Evolutionary conservation across 1,140 invertebrate species (phyloP), one percentile per base, ranked within the genome.

Genomic region (Mesaphorura yosii): DNA sequence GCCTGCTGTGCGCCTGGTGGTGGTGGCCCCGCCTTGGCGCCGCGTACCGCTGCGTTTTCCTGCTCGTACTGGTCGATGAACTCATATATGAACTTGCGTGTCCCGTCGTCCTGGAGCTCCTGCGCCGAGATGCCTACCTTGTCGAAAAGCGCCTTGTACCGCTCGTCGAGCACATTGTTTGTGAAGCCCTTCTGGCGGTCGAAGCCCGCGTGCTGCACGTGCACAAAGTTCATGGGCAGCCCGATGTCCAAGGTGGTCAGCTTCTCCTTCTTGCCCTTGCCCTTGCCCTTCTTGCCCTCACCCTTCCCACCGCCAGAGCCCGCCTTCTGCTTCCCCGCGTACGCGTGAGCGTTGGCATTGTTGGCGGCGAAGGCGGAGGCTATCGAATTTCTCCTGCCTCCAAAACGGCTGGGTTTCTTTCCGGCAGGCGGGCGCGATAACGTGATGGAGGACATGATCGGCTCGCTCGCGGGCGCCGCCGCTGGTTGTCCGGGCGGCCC

Each of bases 201-300:
- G 31, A 34, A n/a, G 10, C 31, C 31, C n/a, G 31, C 31, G n/a
- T 34, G 31, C n/a, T 10, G n/a, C 10, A 34, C 31, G n/a, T 10
- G 10, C 10, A 10, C 10, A 34, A 34, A 34, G n/a, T 34, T n/a
- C n/a, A n/a, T 34, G 10, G 31, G 31, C 10, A 34, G 31, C 10
- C 31, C 31, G n/a, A 34, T 34, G 31, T 34, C 31, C 10, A 10
- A 10, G 10, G 10, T 34, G 31, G 31, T 34, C 31, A 34, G n/a
- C 31, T 10, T n/a, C 72, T 66, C 79, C 78, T 48, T 76, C 75
- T 57, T 58, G 64, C 73, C 31, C n/a, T 53, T 22, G 51, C 40
- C 29, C 59, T 54, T 41, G 10, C n/a, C 10, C 31, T 10, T 34
- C 31, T 34, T 34, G 10, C 31, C n/a, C 31, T n/a, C 10, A 10